These are phyloP conservation scores for Aphidoletes aphidimyza DNA, from an alignment of 2,888 invertebrate genomes.

Conservation along the genomic window DNA sequence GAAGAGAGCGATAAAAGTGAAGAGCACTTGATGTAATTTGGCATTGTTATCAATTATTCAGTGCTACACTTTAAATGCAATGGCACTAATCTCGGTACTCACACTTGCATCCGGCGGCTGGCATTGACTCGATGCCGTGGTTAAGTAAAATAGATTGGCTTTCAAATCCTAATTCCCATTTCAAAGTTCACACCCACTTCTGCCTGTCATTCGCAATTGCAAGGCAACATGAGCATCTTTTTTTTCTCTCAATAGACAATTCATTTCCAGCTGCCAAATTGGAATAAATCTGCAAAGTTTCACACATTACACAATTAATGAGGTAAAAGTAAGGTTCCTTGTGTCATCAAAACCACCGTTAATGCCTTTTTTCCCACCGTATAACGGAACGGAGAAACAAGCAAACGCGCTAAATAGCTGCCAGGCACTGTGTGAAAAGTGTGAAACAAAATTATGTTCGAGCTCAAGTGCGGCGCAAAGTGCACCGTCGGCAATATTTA, in stretches of 20 bases:
- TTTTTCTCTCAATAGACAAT: background rate
- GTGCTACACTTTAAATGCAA: background rate
- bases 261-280: background rate
- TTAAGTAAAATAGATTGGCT: conserved; percentile 44
- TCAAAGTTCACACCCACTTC: background rate
- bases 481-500: conserved; percentile 47
- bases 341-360: conserved; percentile 45
- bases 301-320: conserved; percentile 58
- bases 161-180: conserved; percentile 41
- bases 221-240: background rate
- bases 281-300: conserved; percentile 57
- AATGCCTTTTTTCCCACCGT: conserved; percentile 35
- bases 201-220: too few relatives aligned
- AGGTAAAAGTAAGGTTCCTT: conserved; percentile 54
- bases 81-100: background rate
- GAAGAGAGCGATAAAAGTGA: conserved; percentile 41
- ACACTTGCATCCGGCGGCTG: background rate
- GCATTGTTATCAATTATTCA: conserved; percentile 54
- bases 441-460: background rate
- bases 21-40: conserved; percentile 40
- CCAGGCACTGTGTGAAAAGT: background rate
- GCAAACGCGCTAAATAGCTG: conserved; percentile 5
- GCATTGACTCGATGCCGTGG: conserved; percentile 9
- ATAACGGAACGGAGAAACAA: background rate
- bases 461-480: conserved; percentile 15